phyloP scores from a whole-genome alignment of 2,113 vertebrate species.

The Vombatus ursinus region DNA sequence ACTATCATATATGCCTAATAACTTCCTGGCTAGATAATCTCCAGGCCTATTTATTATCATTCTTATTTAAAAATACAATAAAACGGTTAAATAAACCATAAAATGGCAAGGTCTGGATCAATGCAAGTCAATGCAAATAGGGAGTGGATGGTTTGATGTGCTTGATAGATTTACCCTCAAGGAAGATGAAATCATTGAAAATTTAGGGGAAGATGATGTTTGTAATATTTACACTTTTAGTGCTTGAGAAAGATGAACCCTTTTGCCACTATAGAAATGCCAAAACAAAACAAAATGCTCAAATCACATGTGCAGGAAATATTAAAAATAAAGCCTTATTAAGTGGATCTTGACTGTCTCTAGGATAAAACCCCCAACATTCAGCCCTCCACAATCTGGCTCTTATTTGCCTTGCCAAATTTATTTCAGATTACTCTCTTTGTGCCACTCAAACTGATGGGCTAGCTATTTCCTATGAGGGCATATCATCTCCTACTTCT shows the following conservation, averaged over 20 bases:
- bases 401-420: too few relatives aligned
- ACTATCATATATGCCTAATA: not conserved
- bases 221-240: not conserved
- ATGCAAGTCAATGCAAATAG: not conserved
- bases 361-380: too few relatives aligned
- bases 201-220: not conserved
- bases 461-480: too few relatives aligned
- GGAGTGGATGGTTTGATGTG: not conserved
- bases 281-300: not conserved
- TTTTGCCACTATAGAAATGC: not conserved
- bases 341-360: not conserved
- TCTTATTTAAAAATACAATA: not conserved
- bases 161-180: not conserved
- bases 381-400: too few relatives aligned
- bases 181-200: not conserved
- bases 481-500: too few relatives aligned
- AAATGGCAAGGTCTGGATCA: not conserved
- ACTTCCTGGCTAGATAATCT: not conserved
- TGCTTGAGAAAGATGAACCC: fast-evolving
- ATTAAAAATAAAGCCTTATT: not conserved
- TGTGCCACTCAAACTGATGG: too few relatives aligned
- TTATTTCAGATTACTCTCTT: too few relatives aligned
- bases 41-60: not conserved
- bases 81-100: not conserved
- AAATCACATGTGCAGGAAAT: not conserved